Conservation (phyloP, 2,888 invertebrate species). For the Drosophila lacicola region DNA sequence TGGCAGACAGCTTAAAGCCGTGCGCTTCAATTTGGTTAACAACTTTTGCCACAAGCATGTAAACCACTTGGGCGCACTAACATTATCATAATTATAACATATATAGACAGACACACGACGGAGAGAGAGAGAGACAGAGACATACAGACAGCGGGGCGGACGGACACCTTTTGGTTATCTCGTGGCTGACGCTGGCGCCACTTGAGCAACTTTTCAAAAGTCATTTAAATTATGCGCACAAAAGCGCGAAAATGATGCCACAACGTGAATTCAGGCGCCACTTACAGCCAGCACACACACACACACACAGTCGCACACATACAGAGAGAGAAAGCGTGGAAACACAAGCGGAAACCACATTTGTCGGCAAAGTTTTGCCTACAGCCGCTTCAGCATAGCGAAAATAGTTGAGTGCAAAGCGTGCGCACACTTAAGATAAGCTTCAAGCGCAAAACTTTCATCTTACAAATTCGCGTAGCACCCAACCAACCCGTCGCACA, state of each 20-base stretch:
- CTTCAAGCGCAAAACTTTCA: constrained; percentile 76
- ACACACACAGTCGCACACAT: constrained; percentile 2
- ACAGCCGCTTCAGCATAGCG: constrained; percentile 42
- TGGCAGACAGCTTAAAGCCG: constrained; percentile 31
- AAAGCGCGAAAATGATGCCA: constrained; percentile 79
- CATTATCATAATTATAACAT: constrained; percentile 77
- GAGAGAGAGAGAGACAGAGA: background rate
- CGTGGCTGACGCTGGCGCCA: constrained; percentile 51
- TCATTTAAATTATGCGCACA: constrained; percentile 80
- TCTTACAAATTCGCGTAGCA: constrained; percentile 69
- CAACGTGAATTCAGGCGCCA: constrained; percentile 71
- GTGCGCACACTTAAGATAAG: constrained; percentile 78
- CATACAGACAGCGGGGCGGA: constrained; percentile 5
- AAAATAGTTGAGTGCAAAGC: constrained; percentile 77
- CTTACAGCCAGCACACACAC: constrained; percentile 62
- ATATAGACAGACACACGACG: constrained; percentile 25
- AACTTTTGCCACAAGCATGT: constrained; percentile 60
- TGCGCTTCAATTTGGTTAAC: constrained; percentile 33
- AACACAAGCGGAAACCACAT: constrained; percentile 65
- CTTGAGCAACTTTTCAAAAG: constrained; percentile 78
- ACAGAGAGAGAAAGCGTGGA: constrained; percentile 4
- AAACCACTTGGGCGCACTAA: constrained; percentile 75
- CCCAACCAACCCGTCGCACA: background rate
- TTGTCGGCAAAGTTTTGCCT: constrained; percentile 73
- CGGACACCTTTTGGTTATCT: constrained; percentile 63